Percentiles rank a stretch among this genome's conserved stretches.
These are phyloP conservation scores for Apodemia duryi DNA, from an alignment of 2,888 invertebrate species.

Conservation along the genomic window DNA sequence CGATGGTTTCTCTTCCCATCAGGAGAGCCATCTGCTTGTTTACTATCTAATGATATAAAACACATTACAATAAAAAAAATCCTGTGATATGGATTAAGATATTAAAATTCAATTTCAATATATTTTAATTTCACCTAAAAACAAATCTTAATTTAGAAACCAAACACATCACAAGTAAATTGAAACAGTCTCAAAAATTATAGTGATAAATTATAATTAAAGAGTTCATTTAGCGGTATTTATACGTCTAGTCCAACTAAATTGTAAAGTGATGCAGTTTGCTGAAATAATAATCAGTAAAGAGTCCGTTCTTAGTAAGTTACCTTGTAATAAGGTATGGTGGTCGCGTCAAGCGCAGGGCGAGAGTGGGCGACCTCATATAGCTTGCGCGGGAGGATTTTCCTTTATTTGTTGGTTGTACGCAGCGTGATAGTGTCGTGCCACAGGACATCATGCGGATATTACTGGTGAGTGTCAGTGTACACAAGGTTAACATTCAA, in stretches of 20 bases:
- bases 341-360: slow-evolving; percentile 65
- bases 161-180: slow-evolving; percentile 25
- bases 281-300: slow-evolving; percentile 36
- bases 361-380: slow-evolving; percentile 78
- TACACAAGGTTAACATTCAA: slow-evolving; percentile 42
- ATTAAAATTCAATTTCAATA: too few relatives aligned
- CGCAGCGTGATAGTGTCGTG: slow-evolving; percentile 70
- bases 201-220: slow-evolving; percentile 49
- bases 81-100: too few relatives aligned
- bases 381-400: slow-evolving; percentile 67
- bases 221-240: slow-evolving; percentile 69
- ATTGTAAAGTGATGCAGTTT: slow-evolving; percentile 55
- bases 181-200: slow-evolving; percentile 29
- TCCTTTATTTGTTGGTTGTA: slow-evolving; percentile 76
- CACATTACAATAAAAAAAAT: too few relatives aligned
- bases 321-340: slow-evolving; percentile 74
- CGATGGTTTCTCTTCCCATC: too few relatives aligned
- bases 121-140: too few relatives aligned
- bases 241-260: slow-evolving; percentile 50
- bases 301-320: slow-evolving; percentile 58
- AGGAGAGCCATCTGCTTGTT: too few relatives aligned
- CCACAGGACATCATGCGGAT: slow-evolving; percentile 67
- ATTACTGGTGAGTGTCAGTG: slow-evolving; percentile 63
- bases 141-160: too few relatives aligned
- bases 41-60: too few relatives aligned